phyloP scores from a whole-genome alignment of 2,113 vertebrate species.

The Cariama cristata region DNA sequence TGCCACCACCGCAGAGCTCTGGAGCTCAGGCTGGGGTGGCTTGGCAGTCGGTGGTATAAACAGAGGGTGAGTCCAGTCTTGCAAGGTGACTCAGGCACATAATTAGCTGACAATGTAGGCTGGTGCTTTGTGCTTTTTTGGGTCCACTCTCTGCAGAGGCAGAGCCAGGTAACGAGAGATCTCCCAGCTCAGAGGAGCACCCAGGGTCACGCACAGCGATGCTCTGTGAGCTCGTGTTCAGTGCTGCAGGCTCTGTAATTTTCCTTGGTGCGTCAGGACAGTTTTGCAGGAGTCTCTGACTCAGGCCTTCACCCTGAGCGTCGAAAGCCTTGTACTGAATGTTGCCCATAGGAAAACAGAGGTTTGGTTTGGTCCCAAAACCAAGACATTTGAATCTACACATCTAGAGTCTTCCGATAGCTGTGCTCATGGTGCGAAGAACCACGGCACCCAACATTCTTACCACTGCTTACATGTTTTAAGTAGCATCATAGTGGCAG shows the following conservation, averaged over 20 bases:
- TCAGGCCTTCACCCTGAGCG: neutral
- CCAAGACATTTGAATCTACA: neutral
- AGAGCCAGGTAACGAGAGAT: neutral
- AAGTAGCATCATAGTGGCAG: neutral
- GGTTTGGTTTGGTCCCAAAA: neutral
- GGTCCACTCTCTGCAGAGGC: fast-evolving
- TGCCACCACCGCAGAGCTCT: neutral
- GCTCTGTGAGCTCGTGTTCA: neutral
- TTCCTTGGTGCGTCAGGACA: neutral
- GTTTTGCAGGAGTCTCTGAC: neutral
- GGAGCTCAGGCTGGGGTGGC: neutral
- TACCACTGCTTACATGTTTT: neutral
- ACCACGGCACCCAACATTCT: neutral
- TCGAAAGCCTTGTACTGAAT: neutral
- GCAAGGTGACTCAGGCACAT: fast-evolving
- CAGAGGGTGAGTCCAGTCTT: neutral
- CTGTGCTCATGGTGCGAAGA: neutral
- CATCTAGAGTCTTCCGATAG: neutral
- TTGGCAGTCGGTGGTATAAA: neutral
- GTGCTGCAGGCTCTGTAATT: neutral
- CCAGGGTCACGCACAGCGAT: neutral
- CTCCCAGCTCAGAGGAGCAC: neutral
- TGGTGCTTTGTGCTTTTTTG: neutral
- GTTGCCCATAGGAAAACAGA: neutral
- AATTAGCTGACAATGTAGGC: neutral